Evolutionary conservation across 2,113 vertebrate genomes (phyloP), one percentile per base, ranked within the genome.

Genomic region (Procavia capensis): DNA sequence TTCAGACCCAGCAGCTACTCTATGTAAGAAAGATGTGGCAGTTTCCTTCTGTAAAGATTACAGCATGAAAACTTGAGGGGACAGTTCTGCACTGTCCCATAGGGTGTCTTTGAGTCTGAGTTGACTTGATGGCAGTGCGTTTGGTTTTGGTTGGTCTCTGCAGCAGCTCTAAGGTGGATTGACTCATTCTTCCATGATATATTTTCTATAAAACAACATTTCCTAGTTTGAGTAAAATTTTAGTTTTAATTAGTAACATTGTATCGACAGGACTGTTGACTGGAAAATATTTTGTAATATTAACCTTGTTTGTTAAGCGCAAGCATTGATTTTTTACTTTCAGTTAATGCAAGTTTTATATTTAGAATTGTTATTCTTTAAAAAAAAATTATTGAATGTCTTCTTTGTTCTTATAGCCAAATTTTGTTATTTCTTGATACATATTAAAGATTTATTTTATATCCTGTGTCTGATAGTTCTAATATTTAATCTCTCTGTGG

Each of bases 321-420:
- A 68, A 68, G 24, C 5, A 31, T 22, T 87, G 41, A 85, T 14
- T 47, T 90, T 87, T 68, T 57, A 45, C 27, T 66, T 95, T 50
- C 9, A 90, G 3, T 66, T 78, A 27, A 61, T 61, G 27, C 39
- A 78, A 47, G 14, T 54, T 90, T 85, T 75, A 43, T 61, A 43
- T 88, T 95, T 91, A 75, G 5, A 88, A 63, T 24, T 83, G 54
- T 93, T 70, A 57, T 57, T 89, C 29, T 85, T 88, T 39, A 20
- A 76, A 86, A 88, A 76, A 39, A 59, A 59, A 59, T n/a, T n/a
- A n/a, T 81, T n/a, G 29, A 36, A 50, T 76, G 25, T 84, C 9
- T 36, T 16, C 0, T 93, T 91, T 72, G 16, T 57, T 90, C 34
- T 88, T 43, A 66, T 27, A 63, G 41, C 75, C 25, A 54, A 64